A percentile compares a stretch with the other conserved stretches of the same genome.
phyloP scores from a whole-genome alignment of 1,140 invertebrate genomes.

The Eubasilissa regina region DNA sequence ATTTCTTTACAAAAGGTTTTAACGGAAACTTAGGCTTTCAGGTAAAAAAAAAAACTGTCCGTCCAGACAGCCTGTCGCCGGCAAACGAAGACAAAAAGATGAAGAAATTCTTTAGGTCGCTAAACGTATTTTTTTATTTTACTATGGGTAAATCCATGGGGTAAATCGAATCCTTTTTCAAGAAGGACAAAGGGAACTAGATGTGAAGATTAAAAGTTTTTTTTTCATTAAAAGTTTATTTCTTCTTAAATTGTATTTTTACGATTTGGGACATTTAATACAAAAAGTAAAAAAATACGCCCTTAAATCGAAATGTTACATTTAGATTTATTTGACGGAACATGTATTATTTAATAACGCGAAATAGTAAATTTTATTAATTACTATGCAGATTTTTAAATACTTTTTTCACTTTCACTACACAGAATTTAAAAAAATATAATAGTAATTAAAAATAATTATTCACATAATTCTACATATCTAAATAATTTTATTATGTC shows the following conservation, averaged over 20 bases:
- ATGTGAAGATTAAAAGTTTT: slow-evolving; percentile 3
- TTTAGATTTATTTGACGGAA: no score
- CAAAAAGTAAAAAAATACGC: slow-evolving; percentile 2
- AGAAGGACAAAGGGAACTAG: not conserved
- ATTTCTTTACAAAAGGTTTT: slow-evolving; percentile 37
- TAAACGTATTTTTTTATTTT: slow-evolving; percentile 26
- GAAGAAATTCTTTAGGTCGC: slow-evolving; percentile 7
- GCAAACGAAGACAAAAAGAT: slow-evolving; percentile 22
- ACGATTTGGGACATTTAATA: not conserved
- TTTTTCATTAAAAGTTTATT: not conserved
- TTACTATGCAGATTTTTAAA: no score
- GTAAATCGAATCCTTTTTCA: slow-evolving; percentile 32
- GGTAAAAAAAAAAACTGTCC: slow-evolving; percentile 18
- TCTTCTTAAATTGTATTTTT: not conserved
- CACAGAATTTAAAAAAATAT: no score
- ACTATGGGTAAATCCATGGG: not conserved
- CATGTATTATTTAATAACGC: no score
- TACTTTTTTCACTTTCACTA: no score
- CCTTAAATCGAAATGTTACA: not conserved
- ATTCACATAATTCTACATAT: no score
- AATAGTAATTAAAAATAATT: no score
- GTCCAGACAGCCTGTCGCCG: slow-evolving; percentile 56
- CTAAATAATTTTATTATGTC: no score
- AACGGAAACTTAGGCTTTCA: slow-evolving; percentile 42
- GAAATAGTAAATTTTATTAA: no score